These are phyloP conservation scores for Eristalis tenax DNA, from an alignment of 2,888 invertebrate genomes.

Conservation along the genomic window DNA sequence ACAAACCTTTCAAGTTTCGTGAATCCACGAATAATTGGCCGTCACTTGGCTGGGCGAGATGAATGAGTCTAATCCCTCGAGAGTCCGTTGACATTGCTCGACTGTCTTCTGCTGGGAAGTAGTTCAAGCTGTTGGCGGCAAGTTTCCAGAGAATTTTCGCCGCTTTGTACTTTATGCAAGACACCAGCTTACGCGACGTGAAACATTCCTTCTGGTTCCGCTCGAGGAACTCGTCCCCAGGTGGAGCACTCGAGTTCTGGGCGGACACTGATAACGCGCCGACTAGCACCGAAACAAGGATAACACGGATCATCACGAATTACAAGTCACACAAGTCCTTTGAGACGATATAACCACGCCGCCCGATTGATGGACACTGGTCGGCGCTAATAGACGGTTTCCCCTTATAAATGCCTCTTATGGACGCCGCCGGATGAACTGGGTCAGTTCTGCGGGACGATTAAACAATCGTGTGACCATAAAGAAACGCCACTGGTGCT, in stretches of 20 bases:
- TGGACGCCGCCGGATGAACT: constrained; percentile 22
- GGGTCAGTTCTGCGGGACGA: constrained; percentile 43
- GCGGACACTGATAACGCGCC: constrained; percentile 20
- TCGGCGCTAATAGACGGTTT: constrained; percentile 3
- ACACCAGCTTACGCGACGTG: constrained; percentile 76
- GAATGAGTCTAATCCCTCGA: constrained; percentile 76
- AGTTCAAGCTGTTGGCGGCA: constrained; percentile 78
- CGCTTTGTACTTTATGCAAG: constrained; percentile 79
- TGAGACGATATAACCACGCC: background rate
- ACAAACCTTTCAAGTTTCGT: constrained; percentile 77
- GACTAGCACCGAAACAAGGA: constrained; percentile 38
- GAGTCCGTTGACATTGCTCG: constrained; percentile 74
- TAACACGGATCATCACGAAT: constrained; percentile 24
- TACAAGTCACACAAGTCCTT: background rate
- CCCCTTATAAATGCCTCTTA: constrained; percentile 50
- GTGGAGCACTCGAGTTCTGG: background rate
- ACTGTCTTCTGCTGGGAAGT: constrained; percentile 78
- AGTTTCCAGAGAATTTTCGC: constrained; percentile 78
- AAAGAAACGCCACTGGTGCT: background rate
- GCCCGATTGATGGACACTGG: constrained; percentile 41
- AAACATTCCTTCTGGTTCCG: constrained; percentile 78
- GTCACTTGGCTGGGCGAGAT: constrained; percentile 77
- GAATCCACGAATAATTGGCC: constrained; percentile 77
- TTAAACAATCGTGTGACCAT: constrained; percentile 33
- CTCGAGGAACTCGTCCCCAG: constrained; percentile 77